Evolutionary conservation across 1,140 invertebrate genomes (phyloP).

Genomic region (Drosophila yakuba): DNA sequence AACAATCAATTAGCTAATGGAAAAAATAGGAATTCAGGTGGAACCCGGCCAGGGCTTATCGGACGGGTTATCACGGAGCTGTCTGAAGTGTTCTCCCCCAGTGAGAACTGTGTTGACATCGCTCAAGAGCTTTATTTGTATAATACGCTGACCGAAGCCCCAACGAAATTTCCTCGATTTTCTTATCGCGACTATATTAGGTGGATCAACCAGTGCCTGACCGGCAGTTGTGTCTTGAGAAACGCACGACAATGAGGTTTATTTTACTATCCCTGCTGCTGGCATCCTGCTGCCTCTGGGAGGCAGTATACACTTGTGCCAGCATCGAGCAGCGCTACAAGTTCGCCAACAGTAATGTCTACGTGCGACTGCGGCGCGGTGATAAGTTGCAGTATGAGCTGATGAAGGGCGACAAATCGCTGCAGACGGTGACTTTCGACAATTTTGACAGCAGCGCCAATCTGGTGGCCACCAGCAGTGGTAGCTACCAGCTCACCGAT

Average conservation of each 20-base stretch:
- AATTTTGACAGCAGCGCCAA: constrained; percentile 65
- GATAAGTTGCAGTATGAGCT: constrained; percentile 71
- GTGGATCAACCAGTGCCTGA: neutral
- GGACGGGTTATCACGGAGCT: constrained; percentile 18
- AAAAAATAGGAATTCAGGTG: constrained; percentile 12
- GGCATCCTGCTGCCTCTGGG: constrained; percentile 33
- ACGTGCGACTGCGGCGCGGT: constrained; percentile 62
- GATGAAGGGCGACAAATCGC: constrained; percentile 61
- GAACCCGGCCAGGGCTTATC: constrained; percentile 30
- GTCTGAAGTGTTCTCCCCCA: constrained; percentile 18
- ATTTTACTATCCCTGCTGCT: constrained; percentile 19
- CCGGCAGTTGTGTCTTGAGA: constrained; percentile 11
- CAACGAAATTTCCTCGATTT: constrained; percentile 18
- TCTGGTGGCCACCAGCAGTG: constrained; percentile 45
- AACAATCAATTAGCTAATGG: constrained; percentile 37
- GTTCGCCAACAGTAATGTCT: constrained; percentile 72
- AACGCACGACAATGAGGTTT: constrained; percentile 37
- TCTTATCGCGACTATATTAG: constrained; percentile 45
- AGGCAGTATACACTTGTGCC: constrained; percentile 21
- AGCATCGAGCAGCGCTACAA: constrained; percentile 70
- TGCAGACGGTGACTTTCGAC: constrained; percentile 73
- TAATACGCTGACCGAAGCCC: neutral
- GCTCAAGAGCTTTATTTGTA: constrained; percentile 65
- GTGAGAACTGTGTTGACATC: constrained; percentile 28
- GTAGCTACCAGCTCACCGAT: constrained; percentile 53